Conservation (phyloP, 2,113 vertebrate species). For the Sigmodon hispidus region DNA sequence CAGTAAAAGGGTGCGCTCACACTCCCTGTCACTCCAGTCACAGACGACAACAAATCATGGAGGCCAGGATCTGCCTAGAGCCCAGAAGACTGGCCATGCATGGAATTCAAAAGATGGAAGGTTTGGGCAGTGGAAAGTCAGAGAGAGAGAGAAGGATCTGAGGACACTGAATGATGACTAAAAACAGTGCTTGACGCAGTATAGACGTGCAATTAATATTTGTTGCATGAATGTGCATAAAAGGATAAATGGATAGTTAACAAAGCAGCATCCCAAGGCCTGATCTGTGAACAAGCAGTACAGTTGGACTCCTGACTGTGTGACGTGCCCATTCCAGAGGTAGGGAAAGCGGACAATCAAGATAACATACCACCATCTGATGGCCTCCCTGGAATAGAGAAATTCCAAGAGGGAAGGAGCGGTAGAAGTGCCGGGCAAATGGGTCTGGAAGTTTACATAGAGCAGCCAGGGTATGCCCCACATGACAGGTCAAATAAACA, state of each 20-base stretch:
- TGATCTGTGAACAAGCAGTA: not conserved
- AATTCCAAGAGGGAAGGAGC: not conserved
- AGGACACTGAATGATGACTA: not conserved
- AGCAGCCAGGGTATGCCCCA: not conserved
- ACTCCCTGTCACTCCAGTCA: not conserved
- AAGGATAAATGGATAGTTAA: not conserved
- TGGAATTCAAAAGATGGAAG: not conserved
- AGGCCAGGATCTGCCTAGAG: not conserved
- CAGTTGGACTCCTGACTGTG: too few species aligned
- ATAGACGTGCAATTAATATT: not conserved
- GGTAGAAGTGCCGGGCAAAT: too few species aligned
- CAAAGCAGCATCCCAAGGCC: not conserved
- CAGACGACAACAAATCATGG: rapidly evolving
- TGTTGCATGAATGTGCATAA: not conserved
- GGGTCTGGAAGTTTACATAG: rapidly evolving
- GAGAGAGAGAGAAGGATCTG: not conserved
- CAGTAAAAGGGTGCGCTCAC: rapidly evolving
- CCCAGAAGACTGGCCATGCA: not conserved
- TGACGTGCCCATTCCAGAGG: not conserved
- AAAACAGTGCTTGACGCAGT: not conserved
- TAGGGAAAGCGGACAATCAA: not conserved
- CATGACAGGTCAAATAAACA: not conserved
- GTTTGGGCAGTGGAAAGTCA: not conserved
- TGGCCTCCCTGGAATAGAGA: not conserved
- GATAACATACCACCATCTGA: rapidly evolving